These are phyloP conservation scores for Sesamia inferens DNA, from an alignment of 2,888 invertebrate species.

Conservation along the genomic window DNA sequence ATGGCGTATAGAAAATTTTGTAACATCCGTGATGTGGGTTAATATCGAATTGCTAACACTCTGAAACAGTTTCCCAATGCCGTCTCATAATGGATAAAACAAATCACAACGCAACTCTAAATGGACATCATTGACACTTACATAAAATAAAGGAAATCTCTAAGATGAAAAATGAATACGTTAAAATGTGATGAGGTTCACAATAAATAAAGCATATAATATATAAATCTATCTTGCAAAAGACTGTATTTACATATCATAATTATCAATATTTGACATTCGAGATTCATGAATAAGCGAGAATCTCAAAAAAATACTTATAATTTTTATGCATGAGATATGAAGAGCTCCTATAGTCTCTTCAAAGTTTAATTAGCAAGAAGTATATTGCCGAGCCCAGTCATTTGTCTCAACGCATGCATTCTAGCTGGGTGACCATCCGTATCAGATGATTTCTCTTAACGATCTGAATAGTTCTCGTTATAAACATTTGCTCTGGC, in stretches of 20 bases:
- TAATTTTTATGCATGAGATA: background rate
- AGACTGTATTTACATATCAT: background rate
- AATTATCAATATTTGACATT: background rate
- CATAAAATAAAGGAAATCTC: too few relatives aligned
- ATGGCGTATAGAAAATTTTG: slow-evolving; percentile 24
- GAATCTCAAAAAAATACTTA: background rate
- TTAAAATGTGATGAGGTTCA: background rate
- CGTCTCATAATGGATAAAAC: too few relatives aligned
- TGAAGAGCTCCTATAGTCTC: slow-evolving; percentile 5
- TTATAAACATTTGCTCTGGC: slow-evolving; percentile 57
- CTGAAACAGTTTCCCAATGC: slow-evolving; percentile 7
- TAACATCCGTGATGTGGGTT: slow-evolving; percentile 26
- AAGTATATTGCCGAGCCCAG: slow-evolving; percentile 59
- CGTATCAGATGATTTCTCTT: slow-evolving; percentile 79
- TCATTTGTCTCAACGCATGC: slow-evolving; percentile 71
- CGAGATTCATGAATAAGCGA: background rate
- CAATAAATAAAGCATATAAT: background rate
- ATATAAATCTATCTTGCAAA: background rate
- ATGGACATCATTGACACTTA: background rate
- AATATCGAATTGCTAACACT: slow-evolving; percentile 15
- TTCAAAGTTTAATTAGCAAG: slow-evolving; percentile 27
- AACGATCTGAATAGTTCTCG: slow-evolving; percentile 68
- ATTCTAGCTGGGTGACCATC: slow-evolving; percentile 78
- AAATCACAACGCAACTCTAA: background rate
- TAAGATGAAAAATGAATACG: background rate